These are phyloP conservation scores for Dolichomitus sp. DNA, from an alignment of 2,888 invertebrate genomes.

Conservation along the genomic window DNA sequence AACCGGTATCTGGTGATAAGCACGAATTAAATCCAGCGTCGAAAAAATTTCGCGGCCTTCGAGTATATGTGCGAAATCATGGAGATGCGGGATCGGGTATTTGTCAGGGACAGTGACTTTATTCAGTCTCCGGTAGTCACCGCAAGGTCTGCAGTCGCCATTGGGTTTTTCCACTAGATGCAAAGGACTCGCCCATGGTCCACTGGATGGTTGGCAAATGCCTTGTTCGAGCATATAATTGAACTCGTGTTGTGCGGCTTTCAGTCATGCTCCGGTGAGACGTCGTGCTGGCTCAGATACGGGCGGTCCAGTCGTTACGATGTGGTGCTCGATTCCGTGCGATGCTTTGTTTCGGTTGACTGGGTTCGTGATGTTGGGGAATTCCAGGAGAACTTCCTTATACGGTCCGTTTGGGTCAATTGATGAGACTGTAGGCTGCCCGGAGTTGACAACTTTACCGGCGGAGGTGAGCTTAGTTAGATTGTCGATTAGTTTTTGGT, in stretches of 20 bases:
- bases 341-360: background rate
- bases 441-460: background rate
- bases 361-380: conserved; percentile 2
- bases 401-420: conserved; percentile 23
- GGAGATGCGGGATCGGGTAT: no score
- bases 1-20: no score
- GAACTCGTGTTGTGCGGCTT: conserved; percentile 12
- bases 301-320: conserved; percentile 29
- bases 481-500: background rate
- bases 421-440: conserved; percentile 46
- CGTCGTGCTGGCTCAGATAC: conserved; percentile 22
- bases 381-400: background rate
- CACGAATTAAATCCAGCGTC: no score
- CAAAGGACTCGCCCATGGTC: no score
- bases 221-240: conserved; percentile 29
- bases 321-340: conserved; percentile 56
- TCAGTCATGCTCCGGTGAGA: conserved; percentile 2
- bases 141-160: no score
- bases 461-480: background rate
- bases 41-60: no score
- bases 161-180: no score
- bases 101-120: no score
- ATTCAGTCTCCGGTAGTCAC: no score
- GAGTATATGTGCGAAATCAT: no score
- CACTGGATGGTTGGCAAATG: conserved; percentile 25